These are phyloP conservation scores for Polyommatus iphigenia DNA, from an alignment of 2,888 invertebrate species.

Conservation along the genomic window DNA sequence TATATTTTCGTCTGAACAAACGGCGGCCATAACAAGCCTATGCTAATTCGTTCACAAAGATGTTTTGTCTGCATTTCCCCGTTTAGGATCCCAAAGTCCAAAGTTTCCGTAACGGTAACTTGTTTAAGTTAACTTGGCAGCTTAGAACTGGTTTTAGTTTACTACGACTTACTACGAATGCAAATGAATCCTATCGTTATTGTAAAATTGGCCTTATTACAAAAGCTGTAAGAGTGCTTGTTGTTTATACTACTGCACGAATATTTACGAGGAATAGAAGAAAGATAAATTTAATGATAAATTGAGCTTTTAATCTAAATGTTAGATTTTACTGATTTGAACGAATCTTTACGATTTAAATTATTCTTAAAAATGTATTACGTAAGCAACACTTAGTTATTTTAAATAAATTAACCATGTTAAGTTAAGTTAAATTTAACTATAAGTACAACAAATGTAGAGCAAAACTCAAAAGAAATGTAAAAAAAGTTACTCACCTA, in stretches of 20 bases:
- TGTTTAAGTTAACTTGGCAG: slow-evolving; percentile 59
- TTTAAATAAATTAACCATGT: too few relatives aligned
- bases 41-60: slow-evolving; percentile 5
- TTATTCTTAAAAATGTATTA: background rate
- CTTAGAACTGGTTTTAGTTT: slow-evolving; percentile 68
- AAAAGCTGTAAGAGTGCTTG: background rate
- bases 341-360: background rate
- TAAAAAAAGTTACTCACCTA: background rate
- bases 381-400: background rate
- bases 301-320: background rate
- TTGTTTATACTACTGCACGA: background rate
- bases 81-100: slow-evolving; percentile 33
- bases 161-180: slow-evolving; percentile 69
- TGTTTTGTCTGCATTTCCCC: slow-evolving; percentile 22
- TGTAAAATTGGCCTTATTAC: slow-evolving; percentile 26
- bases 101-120: slow-evolving; percentile 62
- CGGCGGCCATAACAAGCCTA: background rate
- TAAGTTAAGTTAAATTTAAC: too few relatives aligned
- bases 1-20: background rate
- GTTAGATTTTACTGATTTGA: background rate
- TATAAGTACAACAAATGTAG: background rate
- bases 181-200: slow-evolving; percentile 32
- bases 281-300: background rate
- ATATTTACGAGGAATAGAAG: slow-evolving; percentile 14
- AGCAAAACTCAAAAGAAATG: background rate